Evolutionary conservation across 2,797 vertebrate species (phyloP).

Genomic region (Orientallactaga sibirica): DNA sequence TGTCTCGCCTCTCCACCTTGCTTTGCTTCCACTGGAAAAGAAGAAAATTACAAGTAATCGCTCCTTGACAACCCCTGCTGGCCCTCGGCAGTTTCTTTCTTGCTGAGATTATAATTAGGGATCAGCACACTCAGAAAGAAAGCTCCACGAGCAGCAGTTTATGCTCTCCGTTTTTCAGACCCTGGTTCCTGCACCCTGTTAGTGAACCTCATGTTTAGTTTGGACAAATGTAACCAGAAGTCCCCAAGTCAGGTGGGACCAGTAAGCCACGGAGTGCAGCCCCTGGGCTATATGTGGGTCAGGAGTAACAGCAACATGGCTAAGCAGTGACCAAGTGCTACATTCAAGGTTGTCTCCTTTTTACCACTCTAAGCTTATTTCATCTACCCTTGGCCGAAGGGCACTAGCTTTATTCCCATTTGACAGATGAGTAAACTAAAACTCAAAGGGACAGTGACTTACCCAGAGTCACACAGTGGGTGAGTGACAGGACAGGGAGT

Average conservation of each 20-base stretch:
- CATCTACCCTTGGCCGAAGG: not conserved
- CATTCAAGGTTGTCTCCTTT: not conserved
- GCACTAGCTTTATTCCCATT: not conserved
- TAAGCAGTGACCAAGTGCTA: fast-evolving
- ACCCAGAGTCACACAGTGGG: not conserved
- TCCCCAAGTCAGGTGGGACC: fast-evolving
- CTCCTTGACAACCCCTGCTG: constrained; percentile 68
- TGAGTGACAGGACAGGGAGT: not conserved
- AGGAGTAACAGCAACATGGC: fast-evolving
- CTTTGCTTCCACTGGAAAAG: not conserved
- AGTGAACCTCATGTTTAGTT: not conserved
- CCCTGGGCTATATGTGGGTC: not conserved
- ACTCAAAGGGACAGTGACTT: not conserved
- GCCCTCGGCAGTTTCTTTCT: constrained; percentile 70
- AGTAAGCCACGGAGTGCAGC: not conserved
- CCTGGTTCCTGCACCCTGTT: not conserved
- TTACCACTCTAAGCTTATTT: not conserved
- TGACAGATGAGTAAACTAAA: not conserved
- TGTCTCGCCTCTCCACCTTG: not conserved
- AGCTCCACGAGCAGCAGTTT: constrained; percentile 60
- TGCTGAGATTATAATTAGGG: constrained; percentile 83
- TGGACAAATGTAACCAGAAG: not conserved
- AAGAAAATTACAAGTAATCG: constrained; percentile 72
- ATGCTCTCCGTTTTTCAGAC: constrained; percentile 37
- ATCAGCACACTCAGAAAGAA: constrained; percentile 73